phyloP scores from a whole-genome alignment of 1,140 invertebrate species.

The Drosophila sturtevanti region DNA sequence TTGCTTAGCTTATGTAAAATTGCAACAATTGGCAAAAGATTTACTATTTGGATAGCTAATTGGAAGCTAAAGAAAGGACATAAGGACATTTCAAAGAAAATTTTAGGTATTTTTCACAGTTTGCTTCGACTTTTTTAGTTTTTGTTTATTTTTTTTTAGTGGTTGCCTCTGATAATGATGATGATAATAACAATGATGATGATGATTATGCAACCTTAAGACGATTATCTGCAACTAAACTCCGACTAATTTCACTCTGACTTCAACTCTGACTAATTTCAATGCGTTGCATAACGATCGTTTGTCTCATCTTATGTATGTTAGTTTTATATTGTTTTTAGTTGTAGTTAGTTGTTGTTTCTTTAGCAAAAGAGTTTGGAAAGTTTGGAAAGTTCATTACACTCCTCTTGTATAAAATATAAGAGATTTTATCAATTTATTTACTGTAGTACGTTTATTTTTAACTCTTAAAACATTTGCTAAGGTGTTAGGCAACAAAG shows the following conservation, averaged over 20 bases:
- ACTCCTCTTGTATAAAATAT: background rate
- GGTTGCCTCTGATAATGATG: constrained; percentile 22
- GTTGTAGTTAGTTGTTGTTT: background rate
- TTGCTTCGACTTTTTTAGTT: constrained; percentile 46
- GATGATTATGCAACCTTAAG: constrained; percentile 40
- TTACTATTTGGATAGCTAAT: no score
- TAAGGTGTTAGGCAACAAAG: no score
- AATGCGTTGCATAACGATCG: constrained; percentile 57
- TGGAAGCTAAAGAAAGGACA: no score
- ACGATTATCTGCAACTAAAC: constrained; percentile 39
- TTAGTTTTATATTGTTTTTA: background rate
- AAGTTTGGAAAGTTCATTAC: background rate
- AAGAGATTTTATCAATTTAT: background rate
- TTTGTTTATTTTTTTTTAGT: constrained; percentile 29
- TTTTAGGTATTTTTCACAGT: background rate
- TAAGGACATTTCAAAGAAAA: no score
- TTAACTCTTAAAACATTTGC: no score
- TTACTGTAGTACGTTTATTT: no score
- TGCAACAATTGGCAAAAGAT: constrained; percentile 4
- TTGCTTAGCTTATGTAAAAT: constrained; percentile 51
- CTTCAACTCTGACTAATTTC: constrained; percentile 45
- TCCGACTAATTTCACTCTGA: constrained; percentile 6
- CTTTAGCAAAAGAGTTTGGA: background rate
- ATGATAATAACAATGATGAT: no score
- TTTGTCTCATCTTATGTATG: constrained; percentile 28